These are phyloP conservation scores for Zygothrica quintamaculata DNA, from an alignment of 2,888 invertebrate species.

Conservation along the genomic window DNA sequence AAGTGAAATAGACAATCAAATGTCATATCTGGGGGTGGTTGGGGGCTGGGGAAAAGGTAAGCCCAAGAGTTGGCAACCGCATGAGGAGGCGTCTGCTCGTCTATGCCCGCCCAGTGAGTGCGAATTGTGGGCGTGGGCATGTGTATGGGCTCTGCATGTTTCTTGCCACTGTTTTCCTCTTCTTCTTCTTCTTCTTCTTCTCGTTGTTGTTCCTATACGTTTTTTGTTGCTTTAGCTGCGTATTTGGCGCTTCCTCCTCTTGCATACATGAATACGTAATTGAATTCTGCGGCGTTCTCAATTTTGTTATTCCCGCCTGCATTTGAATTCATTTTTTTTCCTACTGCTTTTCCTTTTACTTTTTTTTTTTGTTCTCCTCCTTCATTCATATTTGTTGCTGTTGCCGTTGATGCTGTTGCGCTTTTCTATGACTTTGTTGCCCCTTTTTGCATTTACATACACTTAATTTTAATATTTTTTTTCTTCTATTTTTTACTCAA, in stretches of 20 bases:
- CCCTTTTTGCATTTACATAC: constrained; percentile 38
- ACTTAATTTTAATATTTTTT: constrained; percentile 62
- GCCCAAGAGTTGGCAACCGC: constrained; percentile 47
- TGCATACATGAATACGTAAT: constrained; percentile 79
- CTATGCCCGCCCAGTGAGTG: constrained; percentile 50
- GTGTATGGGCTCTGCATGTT: constrained; percentile 18
- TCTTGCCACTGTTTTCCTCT: constrained; percentile 2
- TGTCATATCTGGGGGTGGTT: too few relatives aligned
- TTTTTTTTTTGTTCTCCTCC: constrained; percentile 16
- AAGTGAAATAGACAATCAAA: constrained; percentile 59
- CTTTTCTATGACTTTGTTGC: constrained; percentile 46
- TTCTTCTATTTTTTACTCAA: constrained; percentile 31
- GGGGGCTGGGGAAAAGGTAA: constrained; percentile 28
- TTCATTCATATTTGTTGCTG: constrained; percentile 16
- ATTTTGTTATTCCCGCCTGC: constrained; percentile 72
- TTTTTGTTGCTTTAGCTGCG: constrained; percentile 49
- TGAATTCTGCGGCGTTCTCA: constrained; percentile 78
- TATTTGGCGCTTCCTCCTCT: constrained; percentile 73
- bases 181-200: constrained; percentile 1
- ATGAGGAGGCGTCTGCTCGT: constrained; percentile 53
- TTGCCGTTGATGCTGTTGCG: constrained; percentile 49
- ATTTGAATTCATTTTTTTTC: constrained; percentile 25
- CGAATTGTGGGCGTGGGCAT: constrained; percentile 48
- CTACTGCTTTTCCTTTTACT: too few relatives aligned
- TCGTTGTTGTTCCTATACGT: constrained; percentile 20